Evolutionary conservation across 2,888 invertebrate genomes (phyloP).

Genomic region (Myopa tessellatipennis): DNA sequence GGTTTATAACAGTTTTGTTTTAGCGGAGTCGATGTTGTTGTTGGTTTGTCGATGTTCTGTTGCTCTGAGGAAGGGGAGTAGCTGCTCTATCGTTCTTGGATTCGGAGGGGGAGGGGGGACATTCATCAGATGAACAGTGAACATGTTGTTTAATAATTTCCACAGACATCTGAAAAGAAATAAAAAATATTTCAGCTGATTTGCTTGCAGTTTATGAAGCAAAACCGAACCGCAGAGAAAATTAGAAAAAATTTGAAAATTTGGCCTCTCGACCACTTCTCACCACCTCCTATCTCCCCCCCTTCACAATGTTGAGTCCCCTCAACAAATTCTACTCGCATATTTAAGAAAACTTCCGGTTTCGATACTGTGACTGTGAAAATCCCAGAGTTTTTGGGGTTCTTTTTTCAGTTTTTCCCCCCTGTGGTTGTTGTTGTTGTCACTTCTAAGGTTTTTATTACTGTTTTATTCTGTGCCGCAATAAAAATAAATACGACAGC

Average conservation of each 20-base stretch:
- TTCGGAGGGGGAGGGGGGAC: too few relatives aligned
- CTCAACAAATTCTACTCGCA: neutral
- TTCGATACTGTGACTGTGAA: neutral
- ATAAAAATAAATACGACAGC: too few relatives aligned
- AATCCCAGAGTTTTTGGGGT: neutral
- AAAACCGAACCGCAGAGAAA: too few relatives aligned
- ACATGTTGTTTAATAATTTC: too few relatives aligned
- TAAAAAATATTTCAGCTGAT: too few relatives aligned
- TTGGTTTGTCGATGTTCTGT: neutral
- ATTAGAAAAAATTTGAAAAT: too few relatives aligned
- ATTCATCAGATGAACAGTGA: too few relatives aligned
- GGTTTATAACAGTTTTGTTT: conserved; percentile 23
- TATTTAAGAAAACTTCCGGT: conserved; percentile 24
- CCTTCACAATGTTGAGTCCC: neutral
- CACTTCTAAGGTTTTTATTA: neutral
- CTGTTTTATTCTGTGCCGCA: neutral
- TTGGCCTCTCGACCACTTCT: conserved; percentile 17
- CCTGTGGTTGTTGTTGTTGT: conserved; percentile 5
- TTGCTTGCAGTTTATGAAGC: too few relatives aligned
- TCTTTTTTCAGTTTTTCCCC: neutral
- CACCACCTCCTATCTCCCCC: neutral
- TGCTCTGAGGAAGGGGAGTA: neutral
- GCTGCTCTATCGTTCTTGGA: too few relatives aligned
- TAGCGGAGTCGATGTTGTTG: neutral
- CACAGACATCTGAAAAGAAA: too few relatives aligned